Base-by-base conservation (phyloP, 2,113 vertebrate species). In the Electrona antarctica region DNA sequence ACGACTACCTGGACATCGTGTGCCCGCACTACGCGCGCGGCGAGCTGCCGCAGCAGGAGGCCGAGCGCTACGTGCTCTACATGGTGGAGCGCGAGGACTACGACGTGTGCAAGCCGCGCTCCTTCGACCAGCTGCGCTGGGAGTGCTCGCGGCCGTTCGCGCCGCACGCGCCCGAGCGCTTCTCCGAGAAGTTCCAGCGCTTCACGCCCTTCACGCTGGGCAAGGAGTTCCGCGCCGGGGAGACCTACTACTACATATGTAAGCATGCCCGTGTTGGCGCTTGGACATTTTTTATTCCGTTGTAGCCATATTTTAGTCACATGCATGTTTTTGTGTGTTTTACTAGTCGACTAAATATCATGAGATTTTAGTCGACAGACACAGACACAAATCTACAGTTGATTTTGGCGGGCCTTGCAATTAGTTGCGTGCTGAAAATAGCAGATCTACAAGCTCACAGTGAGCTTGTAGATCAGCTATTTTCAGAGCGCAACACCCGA, bases 211-310 rank as follows among this genome's bases (percentile, higher is more conserved):
- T 98, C 88, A 96, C 96, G 0, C 82, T 97, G 69, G 96, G 96
- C 72, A 97, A 97, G 66, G 97, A 98, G 87, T 99, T 99, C 87
- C 93, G 84, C 69, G 94, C 95, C 72, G 97, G 97, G 14, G 95
- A 96, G 79, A 96, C 93, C 83, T 99, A 99, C 81, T 98, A 98
- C 87, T 99, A 99, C 66, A 95, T 98, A 91, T 99, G 97, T 98
- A 90, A 96, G 97, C 94, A n/a, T n/a, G n/a, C n/a, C n/a, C n/a
- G n/a, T n/a, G n/a, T n/a, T n/a, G n/a, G n/a, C n/a, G n/a, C n/a
- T n/a, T n/a, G n/a, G n/a, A n/a, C n/a, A 48, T 70, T 13, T 10
- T 49, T 45, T 21, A 3, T 13, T 10, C 3, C 1, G 21, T 21
- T 21, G 1, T 21, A 21, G 21, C 21, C 21, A 21, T 21, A 21